Conservation (phyloP, 2,888 invertebrate species). For the Cephus nigrinus region DNA sequence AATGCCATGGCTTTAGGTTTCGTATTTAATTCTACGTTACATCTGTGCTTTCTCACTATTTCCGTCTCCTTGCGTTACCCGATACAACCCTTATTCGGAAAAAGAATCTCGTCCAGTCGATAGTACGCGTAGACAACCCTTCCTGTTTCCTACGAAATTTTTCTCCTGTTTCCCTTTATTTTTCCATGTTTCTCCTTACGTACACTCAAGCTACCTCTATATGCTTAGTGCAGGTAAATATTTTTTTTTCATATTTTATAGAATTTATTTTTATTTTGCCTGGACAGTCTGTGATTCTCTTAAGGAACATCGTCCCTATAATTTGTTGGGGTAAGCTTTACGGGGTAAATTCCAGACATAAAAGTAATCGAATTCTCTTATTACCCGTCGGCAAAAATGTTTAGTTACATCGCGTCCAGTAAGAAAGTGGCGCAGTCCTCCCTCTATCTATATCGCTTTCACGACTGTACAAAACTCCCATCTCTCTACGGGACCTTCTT, state of each 20-base stretch:
- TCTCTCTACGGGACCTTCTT: background rate
- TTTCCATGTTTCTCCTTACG: too few species aligned
- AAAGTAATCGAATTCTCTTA: background rate
- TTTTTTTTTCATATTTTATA: too few species aligned
- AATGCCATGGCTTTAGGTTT: background rate
- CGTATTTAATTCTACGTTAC: background rate
- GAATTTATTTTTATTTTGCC: background rate
- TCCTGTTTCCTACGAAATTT: background rate
- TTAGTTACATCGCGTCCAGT: background rate
- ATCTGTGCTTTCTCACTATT: background rate
- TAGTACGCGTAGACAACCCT: background rate
- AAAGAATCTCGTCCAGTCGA: background rate
- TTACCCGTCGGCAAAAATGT: background rate
- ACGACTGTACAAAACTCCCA: background rate
- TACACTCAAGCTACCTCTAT: background rate
- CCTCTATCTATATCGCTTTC: background rate
- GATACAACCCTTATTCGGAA: background rate
- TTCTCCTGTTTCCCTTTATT: background rate
- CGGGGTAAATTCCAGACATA: background rate
- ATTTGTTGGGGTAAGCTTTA: background rate
- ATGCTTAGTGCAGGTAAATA: too few species aligned
- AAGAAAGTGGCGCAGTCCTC: background rate
- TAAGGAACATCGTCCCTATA: background rate
- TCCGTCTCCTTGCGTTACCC: background rate
- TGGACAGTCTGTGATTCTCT: background rate